Conservation (phyloP, 2,888 invertebrate species). For the Callinectes sapidus region DNA sequence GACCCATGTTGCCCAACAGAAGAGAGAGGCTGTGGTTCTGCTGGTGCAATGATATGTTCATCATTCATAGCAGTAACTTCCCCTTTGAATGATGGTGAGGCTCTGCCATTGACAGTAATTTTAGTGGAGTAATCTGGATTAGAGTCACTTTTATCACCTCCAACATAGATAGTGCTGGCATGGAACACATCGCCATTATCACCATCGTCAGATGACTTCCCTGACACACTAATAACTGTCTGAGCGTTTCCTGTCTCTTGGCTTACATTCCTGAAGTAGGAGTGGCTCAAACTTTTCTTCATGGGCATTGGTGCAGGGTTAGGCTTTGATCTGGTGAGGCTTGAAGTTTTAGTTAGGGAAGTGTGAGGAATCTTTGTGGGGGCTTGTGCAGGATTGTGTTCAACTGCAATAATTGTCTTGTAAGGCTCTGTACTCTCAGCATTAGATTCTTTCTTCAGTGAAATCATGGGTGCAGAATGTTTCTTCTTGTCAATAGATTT, state of each 20-base stretch:
- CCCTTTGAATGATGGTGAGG: neutral
- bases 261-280: neutral
- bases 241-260: neutral
- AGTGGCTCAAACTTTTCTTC: conserved; percentile 26
- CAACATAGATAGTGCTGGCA: conserved; percentile 57
- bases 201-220: neutral
- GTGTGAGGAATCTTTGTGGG: neutral
- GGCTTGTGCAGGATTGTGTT: neutral
- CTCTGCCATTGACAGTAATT: neutral
- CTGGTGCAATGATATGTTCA: neutral
- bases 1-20: neutral
- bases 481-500: conserved; percentile 44
- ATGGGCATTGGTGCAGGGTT: neutral
- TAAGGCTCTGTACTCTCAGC: conserved; percentile 34
- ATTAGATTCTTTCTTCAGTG: neutral
- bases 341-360: neutral
- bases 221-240: conserved; percentile 36
- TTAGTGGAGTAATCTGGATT: neutral
- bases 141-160: neutral
- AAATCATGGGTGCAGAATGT: neutral
- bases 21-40: neutral
- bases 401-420: conserved; percentile 49
- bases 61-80: conserved; percentile 12
- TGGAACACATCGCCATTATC: neutral
- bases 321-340: conserved; percentile 6